Base-by-base conservation (phyloP, 1,140 invertebrate genomes). In the Zaprionus vittiger region DNA sequence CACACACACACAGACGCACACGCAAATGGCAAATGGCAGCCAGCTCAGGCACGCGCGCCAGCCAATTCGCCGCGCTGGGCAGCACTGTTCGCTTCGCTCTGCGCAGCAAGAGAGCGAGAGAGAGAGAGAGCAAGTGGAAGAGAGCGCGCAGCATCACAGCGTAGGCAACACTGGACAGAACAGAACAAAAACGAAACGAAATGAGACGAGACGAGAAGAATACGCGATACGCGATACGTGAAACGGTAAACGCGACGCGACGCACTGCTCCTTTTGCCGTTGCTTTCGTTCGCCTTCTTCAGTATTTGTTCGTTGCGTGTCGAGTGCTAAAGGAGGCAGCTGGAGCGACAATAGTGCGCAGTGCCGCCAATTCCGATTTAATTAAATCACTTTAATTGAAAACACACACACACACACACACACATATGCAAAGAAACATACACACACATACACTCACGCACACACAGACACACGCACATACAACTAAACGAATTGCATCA, bases 231-330 rank as follows among this genome's bases (percentile, higher is more conserved):
- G 41, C n/a, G 41, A 47, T 17, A 47, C 7, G 41, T 17, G 34
- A 41, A 26, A 62, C 37, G 22, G 24, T 47, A 44, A 26, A 60
- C 59, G 56, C 47, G 47, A 55, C 52, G 34, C 34, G 37, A 59
- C 59, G 67, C 54, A 60, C 56, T 74, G 59, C 52, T 74, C 66
- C 73, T 71, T 70, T 49, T 54, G 61, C 31, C 73, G 24, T 64
- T 47, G 73, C 34, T 79, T 79, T 52, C 47, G 47, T 24, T 52
- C 17, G 20, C 74, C 77, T 84, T 81, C 84, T 84, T 89, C 79
- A 87, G 84, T 87, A 87, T 77, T 87, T 86, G 77, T 87, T 90
- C 78, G 86, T 81, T 74, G 81, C 84, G 70, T 71, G 73, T 72
- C 73, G 73, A 76, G 73, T 76, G 69, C 73, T 72, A 57, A 77